Conservation (phyloP, 2,797 vertebrate genomes). For the Channa striata region DNA sequence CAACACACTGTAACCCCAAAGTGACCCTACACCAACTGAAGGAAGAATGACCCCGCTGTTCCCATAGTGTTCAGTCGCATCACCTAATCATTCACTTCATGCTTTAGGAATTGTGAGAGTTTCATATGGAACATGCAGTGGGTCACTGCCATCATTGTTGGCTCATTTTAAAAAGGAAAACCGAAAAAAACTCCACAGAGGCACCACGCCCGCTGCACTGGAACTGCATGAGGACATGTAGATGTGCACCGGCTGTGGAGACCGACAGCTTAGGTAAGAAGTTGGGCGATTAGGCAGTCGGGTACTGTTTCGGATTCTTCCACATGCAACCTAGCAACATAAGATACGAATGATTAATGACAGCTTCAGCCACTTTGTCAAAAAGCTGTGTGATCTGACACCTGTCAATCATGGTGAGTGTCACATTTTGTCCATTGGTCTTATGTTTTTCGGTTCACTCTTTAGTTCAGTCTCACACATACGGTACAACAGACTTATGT, state of each 20-base stretch:
- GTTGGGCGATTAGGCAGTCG: background rate
- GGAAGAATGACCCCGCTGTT: slow-evolving; percentile 64
- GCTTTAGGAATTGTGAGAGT: slow-evolving; percentile 1
- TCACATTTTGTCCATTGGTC: no score
- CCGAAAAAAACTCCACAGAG: background rate
- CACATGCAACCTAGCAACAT: background rate
- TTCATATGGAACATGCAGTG: background rate
- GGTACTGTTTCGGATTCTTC: background rate
- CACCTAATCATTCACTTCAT: slow-evolving; percentile 15
- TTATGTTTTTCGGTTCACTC: no score
- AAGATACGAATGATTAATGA: background rate
- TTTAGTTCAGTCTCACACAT: no score
- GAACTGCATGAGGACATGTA: background rate
- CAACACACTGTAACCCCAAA: slow-evolving; percentile 39
- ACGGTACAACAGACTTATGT: no score
- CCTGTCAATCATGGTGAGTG: no score
- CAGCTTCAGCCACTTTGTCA: no score
- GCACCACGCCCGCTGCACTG: background rate
- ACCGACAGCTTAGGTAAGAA: background rate
- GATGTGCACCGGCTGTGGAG: background rate
- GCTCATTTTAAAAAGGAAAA: background rate
- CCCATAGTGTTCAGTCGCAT: slow-evolving; percentile 19
- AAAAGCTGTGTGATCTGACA: no score
- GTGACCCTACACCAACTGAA: slow-evolving; percentile 46
- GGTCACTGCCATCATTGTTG: no score